Evolutionary conservation across 1,140 invertebrate species (phyloP).

Genomic region (Rhizoglyphus robini): DNA sequence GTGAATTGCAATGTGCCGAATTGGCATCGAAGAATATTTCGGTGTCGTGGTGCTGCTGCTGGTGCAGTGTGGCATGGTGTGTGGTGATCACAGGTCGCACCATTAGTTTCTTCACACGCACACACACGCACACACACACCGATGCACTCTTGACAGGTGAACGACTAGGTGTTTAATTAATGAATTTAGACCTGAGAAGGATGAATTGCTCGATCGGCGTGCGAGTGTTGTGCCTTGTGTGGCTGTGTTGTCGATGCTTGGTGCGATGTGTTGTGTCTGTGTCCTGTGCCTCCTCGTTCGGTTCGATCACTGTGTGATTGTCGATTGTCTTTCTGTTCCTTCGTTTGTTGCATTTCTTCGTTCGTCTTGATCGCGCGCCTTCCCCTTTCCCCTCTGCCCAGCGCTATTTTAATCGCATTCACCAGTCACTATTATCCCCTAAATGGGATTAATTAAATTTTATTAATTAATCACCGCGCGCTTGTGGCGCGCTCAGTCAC

Average conservation of each 20-base stretch:
- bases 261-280: slow-evolving; percentile 1
- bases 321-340: neutral
- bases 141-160: slow-evolving; percentile 9
- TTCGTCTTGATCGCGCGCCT: neutral
- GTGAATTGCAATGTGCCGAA: no score
- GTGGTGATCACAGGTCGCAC: neutral
- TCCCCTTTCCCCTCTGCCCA: neutral
- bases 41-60: neutral
- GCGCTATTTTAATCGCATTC: neutral
- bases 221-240: neutral
- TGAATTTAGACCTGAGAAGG: slow-evolving; percentile 7
- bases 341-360: neutral
- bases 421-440: neutral
- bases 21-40: neutral
- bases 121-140: neutral
- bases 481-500: neutral
- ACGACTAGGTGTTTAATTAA: slow-evolving; percentile 18
- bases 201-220: neutral
- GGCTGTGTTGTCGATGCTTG: no score
- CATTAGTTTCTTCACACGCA: neutral
- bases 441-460: slow-evolving; percentile 12
- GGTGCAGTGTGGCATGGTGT: no score
- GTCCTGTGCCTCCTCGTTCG: neutral
- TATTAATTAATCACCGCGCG: slow-evolving; percentile 6
- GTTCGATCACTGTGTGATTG: no score